Conservation (phyloP, 1,140 invertebrate genomes). For the Drosophila virilis region DNA sequence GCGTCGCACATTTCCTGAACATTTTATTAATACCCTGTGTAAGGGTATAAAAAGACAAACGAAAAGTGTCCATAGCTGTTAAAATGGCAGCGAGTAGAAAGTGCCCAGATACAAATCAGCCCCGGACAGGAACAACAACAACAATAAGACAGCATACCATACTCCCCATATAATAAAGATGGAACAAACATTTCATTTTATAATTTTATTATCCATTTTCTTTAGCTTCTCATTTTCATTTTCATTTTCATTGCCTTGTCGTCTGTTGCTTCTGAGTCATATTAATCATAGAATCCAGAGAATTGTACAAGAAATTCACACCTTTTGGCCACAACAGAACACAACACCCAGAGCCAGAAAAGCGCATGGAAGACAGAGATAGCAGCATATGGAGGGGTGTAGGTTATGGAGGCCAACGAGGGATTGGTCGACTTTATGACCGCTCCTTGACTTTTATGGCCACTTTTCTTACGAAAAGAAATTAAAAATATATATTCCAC, state of each 20-base stretch:
- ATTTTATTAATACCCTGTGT: background rate
- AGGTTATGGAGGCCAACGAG: slow-evolving; percentile 17
- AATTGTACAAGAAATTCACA: slow-evolving; percentile 67
- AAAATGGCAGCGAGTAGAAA: slow-evolving; percentile 8
- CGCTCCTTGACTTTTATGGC: slow-evolving; percentile 65
- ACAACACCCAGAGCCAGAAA: background rate
- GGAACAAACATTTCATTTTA: slow-evolving; percentile 69
- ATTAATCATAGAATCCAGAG: slow-evolving; percentile 56
- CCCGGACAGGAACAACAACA: slow-evolving; percentile 8
- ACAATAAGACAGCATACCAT: slow-evolving; percentile 13
- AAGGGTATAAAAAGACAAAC: slow-evolving; percentile 15
- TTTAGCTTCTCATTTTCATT: slow-evolving; percentile 46
- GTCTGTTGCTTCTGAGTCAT: slow-evolving; percentile 40
- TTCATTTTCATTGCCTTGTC: slow-evolving; percentile 55
- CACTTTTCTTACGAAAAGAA: slow-evolving; percentile 75
- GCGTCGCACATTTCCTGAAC: background rate
- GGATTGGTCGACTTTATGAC: slow-evolving; percentile 63
- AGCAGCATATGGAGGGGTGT: background rate
- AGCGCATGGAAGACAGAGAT: background rate
- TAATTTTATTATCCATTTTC: slow-evolving; percentile 76
- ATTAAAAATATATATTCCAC: slow-evolving; percentile 66
- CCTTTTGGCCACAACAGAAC: slow-evolving; percentile 75
- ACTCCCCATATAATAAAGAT: slow-evolving; percentile 59
- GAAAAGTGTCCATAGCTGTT: slow-evolving; percentile 17
- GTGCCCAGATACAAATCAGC: slow-evolving; percentile 16